These are phyloP conservation scores for Seira ritae DNA, from an alignment of 2,888 invertebrate species.

Conservation along the genomic window DNA sequence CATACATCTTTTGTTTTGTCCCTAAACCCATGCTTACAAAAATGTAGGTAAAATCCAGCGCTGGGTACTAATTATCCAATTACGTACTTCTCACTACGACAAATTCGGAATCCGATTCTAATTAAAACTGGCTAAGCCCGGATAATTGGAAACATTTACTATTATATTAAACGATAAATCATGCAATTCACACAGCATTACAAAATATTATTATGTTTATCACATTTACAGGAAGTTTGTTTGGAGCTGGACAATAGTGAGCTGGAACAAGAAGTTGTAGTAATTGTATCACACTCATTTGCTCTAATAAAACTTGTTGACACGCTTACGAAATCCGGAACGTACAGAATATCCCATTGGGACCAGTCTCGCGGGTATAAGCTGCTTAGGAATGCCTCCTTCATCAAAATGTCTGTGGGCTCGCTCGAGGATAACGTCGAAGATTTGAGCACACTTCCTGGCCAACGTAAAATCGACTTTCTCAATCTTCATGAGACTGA, in stretches of 20 bases:
- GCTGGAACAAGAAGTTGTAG: constrained; percentile 60
- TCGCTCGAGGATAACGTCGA: constrained; percentile 58
- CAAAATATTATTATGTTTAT: too few relatives aligned
- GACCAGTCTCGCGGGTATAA: constrained; percentile 60
- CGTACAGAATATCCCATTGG: constrained; percentile 58
- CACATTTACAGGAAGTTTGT: constrained; percentile 54
- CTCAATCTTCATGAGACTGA: constrained; percentile 63
- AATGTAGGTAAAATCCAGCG: too few relatives aligned
- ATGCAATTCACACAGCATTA: too few relatives aligned
- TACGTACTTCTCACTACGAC: too few relatives aligned
- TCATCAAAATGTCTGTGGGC: constrained; percentile 60
- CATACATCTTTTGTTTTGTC: too few relatives aligned
- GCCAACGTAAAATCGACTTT: constrained; percentile 55
- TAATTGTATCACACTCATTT: constrained; percentile 61
- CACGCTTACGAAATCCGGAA: constrained; percentile 54
- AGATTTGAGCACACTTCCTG: constrained; percentile 56
- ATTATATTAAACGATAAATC: too few relatives aligned
- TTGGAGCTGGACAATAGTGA: constrained; percentile 59
- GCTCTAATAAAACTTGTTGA: constrained; percentile 63
- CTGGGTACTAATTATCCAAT: too few relatives aligned
- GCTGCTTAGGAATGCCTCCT: constrained; percentile 59
- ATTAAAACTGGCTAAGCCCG: too few relatives aligned
- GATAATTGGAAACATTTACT: too few relatives aligned
- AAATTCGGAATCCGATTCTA: too few relatives aligned
- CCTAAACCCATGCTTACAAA: too few relatives aligned